These are phyloP conservation scores for Chydorus sphaericus DNA, from an alignment of 2,888 invertebrate species.

Conservation along the genomic window DNA sequence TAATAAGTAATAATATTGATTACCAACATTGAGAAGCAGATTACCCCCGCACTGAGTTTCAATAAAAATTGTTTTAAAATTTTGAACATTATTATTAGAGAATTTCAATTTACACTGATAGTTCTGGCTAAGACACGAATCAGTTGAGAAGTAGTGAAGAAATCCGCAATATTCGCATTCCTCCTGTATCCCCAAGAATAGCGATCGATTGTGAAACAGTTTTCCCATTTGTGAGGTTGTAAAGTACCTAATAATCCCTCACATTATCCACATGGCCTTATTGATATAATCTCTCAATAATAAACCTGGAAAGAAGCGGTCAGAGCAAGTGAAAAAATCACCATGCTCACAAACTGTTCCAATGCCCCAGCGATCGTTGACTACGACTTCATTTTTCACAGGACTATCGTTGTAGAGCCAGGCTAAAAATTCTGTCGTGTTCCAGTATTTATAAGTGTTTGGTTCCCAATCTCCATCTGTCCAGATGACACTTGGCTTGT, in stretches of 20 bases:
- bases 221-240: slow-evolving; percentile 82
- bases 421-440: slow-evolving; percentile 64
- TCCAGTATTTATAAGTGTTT: slow-evolving; percentile 64
- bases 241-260: slow-evolving; percentile 36
- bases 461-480: slow-evolving; percentile 31
- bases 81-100: too few species aligned
- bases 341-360: slow-evolving; percentile 70
- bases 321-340: slow-evolving; percentile 69
- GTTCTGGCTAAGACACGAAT: slow-evolving; percentile 55
- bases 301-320: slow-evolving; percentile 65
- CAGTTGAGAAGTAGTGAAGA: slow-evolving; percentile 49
- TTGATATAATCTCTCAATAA: background rate
- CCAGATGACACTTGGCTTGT: slow-evolving; percentile 28
- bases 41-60: slow-evolving; percentile 75
- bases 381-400: slow-evolving; percentile 71
- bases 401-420: slow-evolving; percentile 92
- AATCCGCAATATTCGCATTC: slow-evolving; percentile 50
- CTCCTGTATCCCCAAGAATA: slow-evolving; percentile 73
- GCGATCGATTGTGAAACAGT: slow-evolving; percentile 78
- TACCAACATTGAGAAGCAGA: slow-evolving; percentile 60
- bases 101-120: too few species aligned
- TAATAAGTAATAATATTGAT: too few species aligned
- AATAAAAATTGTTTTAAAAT: slow-evolving; percentile 54
- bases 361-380: slow-evolving; percentile 87
- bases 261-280: background rate